Percentiles rank a stretch among this genome's conserved stretches.
Evolutionary conservation across 2,113 vertebrate species (phyloP).

Genomic region (Romanogobio albipinnatus): DNA sequence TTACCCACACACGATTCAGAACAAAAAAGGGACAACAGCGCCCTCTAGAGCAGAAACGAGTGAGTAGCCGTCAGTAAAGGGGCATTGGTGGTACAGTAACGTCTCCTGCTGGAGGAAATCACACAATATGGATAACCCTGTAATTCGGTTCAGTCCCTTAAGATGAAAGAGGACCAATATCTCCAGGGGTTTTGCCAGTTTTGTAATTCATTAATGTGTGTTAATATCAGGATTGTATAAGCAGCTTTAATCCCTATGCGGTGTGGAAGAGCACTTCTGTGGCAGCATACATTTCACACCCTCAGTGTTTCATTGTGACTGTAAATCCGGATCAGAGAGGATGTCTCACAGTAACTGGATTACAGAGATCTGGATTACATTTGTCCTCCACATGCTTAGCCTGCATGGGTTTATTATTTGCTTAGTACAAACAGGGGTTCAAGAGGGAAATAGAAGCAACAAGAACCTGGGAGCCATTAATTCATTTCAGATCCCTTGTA

Average conservation of each 20-base stretch:
- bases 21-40: conserved; percentile 22
- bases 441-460: conserved; percentile 31
- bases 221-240: conserved; percentile 25
- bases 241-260: neutral
- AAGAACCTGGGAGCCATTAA: conserved; percentile 33
- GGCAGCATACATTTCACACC: conserved; percentile 31
- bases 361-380: conserved; percentile 46
- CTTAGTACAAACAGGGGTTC: neutral
- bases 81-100: neutral
- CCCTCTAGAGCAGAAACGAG: conserved; percentile 29
- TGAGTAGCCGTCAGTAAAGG: no score
- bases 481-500: conserved; percentile 17
- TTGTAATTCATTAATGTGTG: conserved; percentile 24
- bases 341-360: conserved; percentile 38
- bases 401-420: conserved; percentile 35
- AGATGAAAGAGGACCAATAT: neutral
- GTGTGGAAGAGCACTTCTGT: conserved; percentile 10
- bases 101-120: conserved; percentile 41
- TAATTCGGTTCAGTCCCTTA: neutral
- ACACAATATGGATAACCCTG: neutral
- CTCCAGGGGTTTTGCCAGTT: neutral
- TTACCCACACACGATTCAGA: neutral
- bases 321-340: conserved; percentile 46
- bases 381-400: conserved; percentile 44
- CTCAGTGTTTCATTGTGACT: conserved; percentile 37